Conservation (phyloP, 2,888 invertebrate species). For the Lasioglossum marginatum region DNA sequence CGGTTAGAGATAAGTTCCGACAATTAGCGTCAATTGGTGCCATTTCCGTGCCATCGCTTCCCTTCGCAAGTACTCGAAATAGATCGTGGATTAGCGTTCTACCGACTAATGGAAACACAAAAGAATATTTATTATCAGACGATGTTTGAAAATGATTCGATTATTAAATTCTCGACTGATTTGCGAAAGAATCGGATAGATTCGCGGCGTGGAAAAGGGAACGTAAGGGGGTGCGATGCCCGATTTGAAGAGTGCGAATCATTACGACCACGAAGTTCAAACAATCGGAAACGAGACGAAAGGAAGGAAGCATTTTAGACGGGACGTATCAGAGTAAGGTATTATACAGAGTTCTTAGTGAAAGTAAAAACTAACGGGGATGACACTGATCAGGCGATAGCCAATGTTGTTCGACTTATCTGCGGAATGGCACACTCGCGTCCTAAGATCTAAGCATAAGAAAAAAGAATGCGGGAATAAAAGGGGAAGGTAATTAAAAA, state of each 20-base stretch:
- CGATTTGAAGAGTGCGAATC: conserved; percentile 28
- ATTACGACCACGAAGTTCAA: conserved; percentile 7
- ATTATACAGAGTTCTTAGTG: conserved; percentile 21
- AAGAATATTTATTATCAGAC: conserved; percentile 35
- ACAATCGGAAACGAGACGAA: conserved; percentile 8
- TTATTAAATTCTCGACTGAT: conserved; percentile 39
- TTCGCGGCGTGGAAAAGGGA: conserved; percentile 23
- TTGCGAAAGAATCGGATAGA: conserved; percentile 26
- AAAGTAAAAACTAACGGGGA: conserved; percentile 47
- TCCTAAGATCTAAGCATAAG: conserved; percentile 40
- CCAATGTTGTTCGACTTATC: conserved; percentile 53
- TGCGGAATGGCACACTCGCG: conserved; percentile 57
- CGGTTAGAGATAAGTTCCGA: conserved; percentile 42
- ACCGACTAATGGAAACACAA: background rate
- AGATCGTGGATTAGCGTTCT: background rate
- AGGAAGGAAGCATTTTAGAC: conserved; percentile 16
- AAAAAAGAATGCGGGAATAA: conserved; percentile 18
- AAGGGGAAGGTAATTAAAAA: conserved; percentile 20
- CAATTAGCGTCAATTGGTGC: conserved; percentile 29
- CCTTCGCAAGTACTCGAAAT: conserved; percentile 20
- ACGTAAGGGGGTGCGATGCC: conserved; percentile 1
- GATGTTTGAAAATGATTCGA: conserved; percentile 47
- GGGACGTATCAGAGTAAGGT: conserved; percentile 11
- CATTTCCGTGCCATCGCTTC: conserved; percentile 52
- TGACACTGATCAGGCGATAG: conserved; percentile 56